Base-by-base conservation (phyloP, 2,113 vertebrate genomes). In the Chaetodon trifascialis region DNA sequence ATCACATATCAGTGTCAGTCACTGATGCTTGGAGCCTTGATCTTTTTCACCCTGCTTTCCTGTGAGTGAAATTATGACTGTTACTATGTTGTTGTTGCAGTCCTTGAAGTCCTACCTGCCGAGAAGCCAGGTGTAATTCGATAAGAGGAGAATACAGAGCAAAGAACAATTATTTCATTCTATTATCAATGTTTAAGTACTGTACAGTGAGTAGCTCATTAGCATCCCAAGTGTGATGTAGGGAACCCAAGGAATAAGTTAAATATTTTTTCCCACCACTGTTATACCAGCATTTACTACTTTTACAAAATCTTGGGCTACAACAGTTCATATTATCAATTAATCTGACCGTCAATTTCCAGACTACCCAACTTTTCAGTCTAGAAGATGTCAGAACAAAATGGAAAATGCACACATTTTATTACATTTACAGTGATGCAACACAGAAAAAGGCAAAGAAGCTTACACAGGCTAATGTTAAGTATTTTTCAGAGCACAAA, bases 41-140 rank as follows among this genome's bases (percentile, higher is more conserved):
- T 12, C 23, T 7, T 8, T 12, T n/a, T 8, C 10, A 12, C 21
- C 51, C 23, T 36, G 19, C 23, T 25, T 66, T 10, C 40, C 34
- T 60, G 21, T 60, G 36, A 51, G 21, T 59, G 30, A 52, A 21
- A 21, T 21, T 6, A 11, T 49, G 9, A 38, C 8, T 49, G 49
- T 59, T 38, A 51, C 8, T 52, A 40, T 12, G 64, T 42, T 71
- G 40, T 52, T 65, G 38, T 25, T 67, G 47, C 40, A 71, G 58
- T 60, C 40, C 16, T 73, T 49, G 68, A 72, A 83, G 6, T 91
- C 91, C 91, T 93, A 95, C 94, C 93, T 92, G 91, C 84, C 80
- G 80, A 67, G 84, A 88, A 81, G 91, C 89, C 91, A 83, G 90
- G 52, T 84, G 88, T 89, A 87, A 89, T 79, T 92, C 78, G 70